phyloP scores from a whole-genome alignment of 2,113 vertebrate genomes.

The Nyctereutes procyonoides region DNA sequence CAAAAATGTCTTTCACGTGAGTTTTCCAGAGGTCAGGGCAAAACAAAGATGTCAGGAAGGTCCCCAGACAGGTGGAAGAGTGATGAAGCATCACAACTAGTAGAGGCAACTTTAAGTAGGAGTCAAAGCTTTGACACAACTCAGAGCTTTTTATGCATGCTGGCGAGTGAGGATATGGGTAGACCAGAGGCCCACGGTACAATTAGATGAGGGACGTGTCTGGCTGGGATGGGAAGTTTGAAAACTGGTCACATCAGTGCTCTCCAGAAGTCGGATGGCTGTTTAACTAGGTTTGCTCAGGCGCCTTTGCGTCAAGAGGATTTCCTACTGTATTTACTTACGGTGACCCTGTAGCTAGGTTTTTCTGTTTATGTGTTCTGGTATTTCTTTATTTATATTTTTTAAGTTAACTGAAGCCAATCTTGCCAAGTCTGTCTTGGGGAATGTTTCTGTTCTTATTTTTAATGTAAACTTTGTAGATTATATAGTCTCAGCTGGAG shows the following conservation, averaged over 20 bases:
- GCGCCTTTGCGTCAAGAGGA: not conserved
- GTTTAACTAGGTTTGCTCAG: not conserved
- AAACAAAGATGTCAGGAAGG: not conserved
- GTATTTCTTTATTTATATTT: constrained; percentile 43
- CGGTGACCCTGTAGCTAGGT: not conserved
- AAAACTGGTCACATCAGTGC: not conserved
- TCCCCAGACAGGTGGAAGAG: not conserved
- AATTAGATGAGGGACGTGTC: not conserved
- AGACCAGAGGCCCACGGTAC: not conserved
- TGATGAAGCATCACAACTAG: not conserved
- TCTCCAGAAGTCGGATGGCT: not conserved
- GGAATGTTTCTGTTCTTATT: constrained; percentile 24
- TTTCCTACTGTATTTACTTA: not conserved
- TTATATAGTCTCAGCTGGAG: not conserved
- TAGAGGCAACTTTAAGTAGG: not conserved
- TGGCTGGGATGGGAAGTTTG: not conserved
- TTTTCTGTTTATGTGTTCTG: not conserved
- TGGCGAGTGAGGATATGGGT: not conserved
- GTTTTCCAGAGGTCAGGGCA: not conserved
- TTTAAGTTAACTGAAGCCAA: constrained; percentile 5
- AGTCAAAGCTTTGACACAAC: not conserved
- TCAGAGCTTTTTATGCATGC: not conserved
- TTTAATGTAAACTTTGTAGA: constrained; percentile 39
- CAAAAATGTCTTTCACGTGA: not conserved
- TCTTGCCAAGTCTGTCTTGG: not conserved